Evolutionary conservation across 2,113 vertebrate species (phyloP).

Genomic region (Thryonomys swinderianus): DNA sequence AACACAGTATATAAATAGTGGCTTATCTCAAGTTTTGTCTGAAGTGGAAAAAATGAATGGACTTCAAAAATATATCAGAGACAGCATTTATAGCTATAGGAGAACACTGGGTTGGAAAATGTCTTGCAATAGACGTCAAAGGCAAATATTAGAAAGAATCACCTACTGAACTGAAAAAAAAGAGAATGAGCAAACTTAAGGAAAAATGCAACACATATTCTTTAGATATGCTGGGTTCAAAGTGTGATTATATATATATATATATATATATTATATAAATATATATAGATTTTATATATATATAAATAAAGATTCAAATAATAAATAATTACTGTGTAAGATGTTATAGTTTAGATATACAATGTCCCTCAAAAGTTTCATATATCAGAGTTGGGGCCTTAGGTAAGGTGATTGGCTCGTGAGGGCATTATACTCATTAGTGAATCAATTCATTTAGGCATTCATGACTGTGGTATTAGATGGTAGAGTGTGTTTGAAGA

Average conservation of each 20-base stretch:
- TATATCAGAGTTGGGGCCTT: neutral
- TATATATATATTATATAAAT: too few relatives aligned
- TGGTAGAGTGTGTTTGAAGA: neutral
- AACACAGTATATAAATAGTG: neutral
- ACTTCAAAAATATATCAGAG: neutral
- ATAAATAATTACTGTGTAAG: neutral
- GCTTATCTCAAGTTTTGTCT: neutral
- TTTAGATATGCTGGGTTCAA: neutral
- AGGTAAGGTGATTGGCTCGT: neutral
- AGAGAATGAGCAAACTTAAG: neutral
- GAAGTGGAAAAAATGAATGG: neutral
- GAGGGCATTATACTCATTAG: neutral
- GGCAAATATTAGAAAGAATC: neutral
- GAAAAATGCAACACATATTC: neutral
- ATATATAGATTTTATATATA: too few relatives aligned
- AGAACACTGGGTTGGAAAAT: neutral
- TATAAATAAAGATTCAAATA: too few relatives aligned
- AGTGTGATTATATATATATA: too few relatives aligned
- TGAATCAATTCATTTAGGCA: neutral
- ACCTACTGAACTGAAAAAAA: neutral
- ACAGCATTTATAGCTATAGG: neutral
- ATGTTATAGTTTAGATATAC: neutral
- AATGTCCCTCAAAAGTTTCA: neutral
- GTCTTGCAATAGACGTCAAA: neutral
- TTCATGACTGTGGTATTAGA: neutral